These are phyloP conservation scores for Camelus dromedarius DNA, from an alignment of 2,113 vertebrate genomes.

Conservation along the genomic window DNA sequence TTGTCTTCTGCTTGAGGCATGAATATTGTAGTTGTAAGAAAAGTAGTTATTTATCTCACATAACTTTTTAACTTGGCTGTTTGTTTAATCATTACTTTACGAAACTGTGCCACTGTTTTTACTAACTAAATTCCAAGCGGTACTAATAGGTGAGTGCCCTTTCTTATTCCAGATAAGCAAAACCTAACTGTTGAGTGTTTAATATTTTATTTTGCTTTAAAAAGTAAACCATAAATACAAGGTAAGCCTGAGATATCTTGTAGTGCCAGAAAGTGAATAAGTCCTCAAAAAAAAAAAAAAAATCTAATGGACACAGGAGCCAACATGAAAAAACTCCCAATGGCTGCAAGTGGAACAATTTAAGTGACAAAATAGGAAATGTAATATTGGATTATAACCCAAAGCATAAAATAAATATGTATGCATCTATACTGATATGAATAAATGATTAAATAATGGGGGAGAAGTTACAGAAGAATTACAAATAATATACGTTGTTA, in stretches of 20 bases:
- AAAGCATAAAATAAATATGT: background rate
- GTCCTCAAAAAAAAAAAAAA: background rate
- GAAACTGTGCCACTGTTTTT: background rate
- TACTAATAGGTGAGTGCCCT: background rate
- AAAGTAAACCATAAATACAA: conserved; percentile 1
- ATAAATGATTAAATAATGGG: background rate
- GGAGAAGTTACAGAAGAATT: background rate
- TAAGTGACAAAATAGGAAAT: background rate
- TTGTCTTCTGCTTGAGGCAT: background rate
- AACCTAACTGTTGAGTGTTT: background rate
- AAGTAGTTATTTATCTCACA: background rate
- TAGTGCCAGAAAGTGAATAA: background rate
- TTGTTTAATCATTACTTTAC: background rate
- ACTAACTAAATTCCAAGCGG: background rate
- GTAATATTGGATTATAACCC: background rate
- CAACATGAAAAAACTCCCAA: background rate
- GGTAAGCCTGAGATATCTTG: background rate
- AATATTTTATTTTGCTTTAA: conserved; percentile 42
- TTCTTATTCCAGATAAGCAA: background rate
- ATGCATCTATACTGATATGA: background rate
- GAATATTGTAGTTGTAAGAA: conserved; percentile 1
- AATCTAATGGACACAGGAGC: background rate
- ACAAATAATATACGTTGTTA: background rate
- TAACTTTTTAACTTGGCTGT: background rate
- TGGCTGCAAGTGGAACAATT: background rate